Evolutionary conservation across 2,797 vertebrate genomes (phyloP), one percentile per base, ranked within the genome.

Genomic region (Eulemur coronatus): DNA sequence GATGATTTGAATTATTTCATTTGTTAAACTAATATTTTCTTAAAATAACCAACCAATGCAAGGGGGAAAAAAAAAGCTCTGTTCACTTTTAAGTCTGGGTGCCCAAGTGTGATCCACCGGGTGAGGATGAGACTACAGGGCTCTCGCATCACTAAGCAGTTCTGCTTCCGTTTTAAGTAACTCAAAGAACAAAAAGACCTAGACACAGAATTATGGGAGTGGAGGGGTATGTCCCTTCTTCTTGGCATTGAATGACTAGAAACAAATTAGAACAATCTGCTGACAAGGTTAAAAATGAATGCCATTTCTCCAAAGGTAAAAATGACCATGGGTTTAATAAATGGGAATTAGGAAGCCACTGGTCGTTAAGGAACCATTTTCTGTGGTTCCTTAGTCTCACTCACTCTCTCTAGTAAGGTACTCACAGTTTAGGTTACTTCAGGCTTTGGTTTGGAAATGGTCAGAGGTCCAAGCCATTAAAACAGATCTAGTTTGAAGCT

Each of bases 271-370:
- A 95, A 65, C 33, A 38, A 70, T 50, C 76, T 85, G 48, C 11
- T 50, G n/a, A 80, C 55, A 88, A 94, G 46, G 15, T 82, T 94
- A 86, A 91, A 89, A 86, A 94, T 50, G 65, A 73, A 87, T 41
- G 70, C 20, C 55, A 63, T 50, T 87, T 84, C 55, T 79, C 79
- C 46, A 84, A 87, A 82, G 50, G 26, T 59, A 96, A 92, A 8
- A 46, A 93, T 67, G 55, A 46, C n/a, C 22, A 38, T 13, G 28
- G 69, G 35, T 26, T 96, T 43, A 75, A 81, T 26, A 76, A 95
- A 86, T 28, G 20, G n/a, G 38, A 95, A 84, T 43, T 41, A 24
- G 50, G 11, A 57, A 93, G 59, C 26, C 75, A 87, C 5, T 84
- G 26, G 46, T 94, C 48, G 28, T 20, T 24, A 86, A 93, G 84